These are phyloP conservation scores for Watsonalla cultraria DNA, from an alignment of 2,888 invertebrate genomes.

Conservation along the genomic window DNA sequence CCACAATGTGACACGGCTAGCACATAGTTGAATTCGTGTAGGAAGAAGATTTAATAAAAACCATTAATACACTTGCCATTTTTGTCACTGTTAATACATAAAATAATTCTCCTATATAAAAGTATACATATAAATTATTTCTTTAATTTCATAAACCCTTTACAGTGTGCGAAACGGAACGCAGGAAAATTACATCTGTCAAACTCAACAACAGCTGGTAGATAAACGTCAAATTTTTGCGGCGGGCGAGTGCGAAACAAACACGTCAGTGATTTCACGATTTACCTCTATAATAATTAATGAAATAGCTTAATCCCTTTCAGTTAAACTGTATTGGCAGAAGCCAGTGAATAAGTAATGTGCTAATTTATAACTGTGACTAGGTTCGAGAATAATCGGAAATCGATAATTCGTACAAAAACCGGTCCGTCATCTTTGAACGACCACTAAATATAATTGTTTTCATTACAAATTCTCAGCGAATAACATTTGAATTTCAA, in stretches of 20 bases:
- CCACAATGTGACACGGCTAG: conserved; percentile 19
- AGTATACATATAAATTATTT: too few relatives aligned
- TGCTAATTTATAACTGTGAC: conserved; percentile 11
- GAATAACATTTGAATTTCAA: conserved; percentile 8
- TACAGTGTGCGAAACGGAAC: conserved; percentile 37
- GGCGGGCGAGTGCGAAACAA: conserved; percentile 42
- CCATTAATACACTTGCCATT: too few relatives aligned
- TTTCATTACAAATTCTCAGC: not conserved
- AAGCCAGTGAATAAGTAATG: conserved; percentile 4
- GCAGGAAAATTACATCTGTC: conserved; percentile 23
- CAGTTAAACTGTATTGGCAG: conserved; percentile 10
- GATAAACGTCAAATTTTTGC: conserved; percentile 31
- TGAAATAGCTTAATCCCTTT: conserved; percentile 3
- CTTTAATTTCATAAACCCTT: too few relatives aligned
- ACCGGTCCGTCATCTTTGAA: too few relatives aligned
- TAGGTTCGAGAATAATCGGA: conserved; percentile 17
- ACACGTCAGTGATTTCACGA: conserved; percentile 54
- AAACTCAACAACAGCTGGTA: conserved; percentile 34
- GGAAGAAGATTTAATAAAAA: conserved; percentile 13
- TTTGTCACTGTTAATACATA: too few relatives aligned
- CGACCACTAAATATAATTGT: not conserved
- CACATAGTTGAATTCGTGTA: conserved; percentile 26
- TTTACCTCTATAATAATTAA: too few relatives aligned
- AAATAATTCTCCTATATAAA: too few relatives aligned
- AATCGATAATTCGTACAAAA: conserved; percentile 15